These are phyloP conservation scores for Antedon mediterranea DNA, from an alignment of 53 echinoderm and acorn worm species.

Conservation along the genomic window DNA sequence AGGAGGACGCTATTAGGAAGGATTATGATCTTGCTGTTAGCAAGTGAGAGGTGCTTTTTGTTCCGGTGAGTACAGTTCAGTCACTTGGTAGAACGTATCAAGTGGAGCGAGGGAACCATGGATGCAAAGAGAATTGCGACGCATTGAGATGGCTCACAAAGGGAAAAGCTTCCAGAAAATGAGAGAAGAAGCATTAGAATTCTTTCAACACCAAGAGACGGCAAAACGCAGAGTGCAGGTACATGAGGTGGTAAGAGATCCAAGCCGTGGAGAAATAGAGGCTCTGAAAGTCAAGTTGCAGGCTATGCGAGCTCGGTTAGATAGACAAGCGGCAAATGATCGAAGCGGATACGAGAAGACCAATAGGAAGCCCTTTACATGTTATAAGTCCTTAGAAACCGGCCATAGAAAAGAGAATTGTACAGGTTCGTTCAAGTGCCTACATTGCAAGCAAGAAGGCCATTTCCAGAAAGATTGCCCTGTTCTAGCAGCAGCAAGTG, in stretches of 20 bases:
- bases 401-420: background rate
- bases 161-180: conserved; percentile 4
- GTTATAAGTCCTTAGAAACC: background rate
- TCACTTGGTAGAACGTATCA: conserved; percentile 6
- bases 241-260: background rate
- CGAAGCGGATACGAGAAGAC: background rate
- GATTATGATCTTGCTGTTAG: background rate
- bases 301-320: background rate
- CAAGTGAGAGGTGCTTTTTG: conserved; percentile 11
- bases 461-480: background rate
- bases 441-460: background rate
- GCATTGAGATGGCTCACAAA: conserved; percentile 9
- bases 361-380: background rate
- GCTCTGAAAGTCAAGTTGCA: background rate
- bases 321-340: background rate
- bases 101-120: conserved; percentile 7
- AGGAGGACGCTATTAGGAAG: background rate
- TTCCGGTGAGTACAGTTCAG: conserved; percentile 5
- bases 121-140: conserved; percentile 13
- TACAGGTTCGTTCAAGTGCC: background rate
- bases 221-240: background rate
- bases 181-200: background rate
- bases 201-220: background rate
- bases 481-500: background rate
- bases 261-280: background rate